These are phyloP conservation scores for Aphidius ervi DNA, from an alignment of 1,140 invertebrate genomes.

Conservation along the genomic window DNA sequence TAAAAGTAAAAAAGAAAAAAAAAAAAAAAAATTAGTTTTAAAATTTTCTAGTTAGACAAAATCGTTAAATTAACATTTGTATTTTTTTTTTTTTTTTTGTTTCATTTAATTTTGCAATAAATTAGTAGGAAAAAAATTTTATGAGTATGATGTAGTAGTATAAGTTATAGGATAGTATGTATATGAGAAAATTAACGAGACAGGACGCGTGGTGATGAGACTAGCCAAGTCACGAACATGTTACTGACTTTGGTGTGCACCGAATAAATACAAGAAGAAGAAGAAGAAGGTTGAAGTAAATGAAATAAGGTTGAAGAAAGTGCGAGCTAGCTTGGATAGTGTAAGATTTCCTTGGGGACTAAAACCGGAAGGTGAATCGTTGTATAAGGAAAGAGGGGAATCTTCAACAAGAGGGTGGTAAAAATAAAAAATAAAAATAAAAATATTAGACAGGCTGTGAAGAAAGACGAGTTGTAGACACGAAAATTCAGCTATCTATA, in stretches of 20 bases:
- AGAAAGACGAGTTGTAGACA: conserved; percentile 27
- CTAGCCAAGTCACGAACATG: conserved; percentile 17
- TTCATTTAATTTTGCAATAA: too few relatives aligned
- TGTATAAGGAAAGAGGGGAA: neutral
- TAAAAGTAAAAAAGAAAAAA: neutral
- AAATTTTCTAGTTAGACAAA: too few relatives aligned
- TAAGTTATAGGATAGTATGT: neutral
- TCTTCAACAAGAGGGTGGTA: conserved; percentile 7
- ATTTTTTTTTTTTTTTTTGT: too few relatives aligned
- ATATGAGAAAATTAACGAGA: conserved; percentile 21
- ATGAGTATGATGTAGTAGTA: conserved; percentile 9
- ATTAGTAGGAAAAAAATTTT: conserved; percentile 6
- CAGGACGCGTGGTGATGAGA: conserved; percentile 18
- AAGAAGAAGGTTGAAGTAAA: too few relatives aligned
- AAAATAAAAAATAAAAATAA: neutral
- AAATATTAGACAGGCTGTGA: conserved; percentile 16
- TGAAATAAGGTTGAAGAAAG: neutral
- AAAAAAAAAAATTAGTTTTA: neutral
- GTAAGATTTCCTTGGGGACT: conserved; percentile 39
- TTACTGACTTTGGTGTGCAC: neutral
- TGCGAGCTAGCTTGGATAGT: conserved; percentile 19
- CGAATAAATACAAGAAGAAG: too few relatives aligned
- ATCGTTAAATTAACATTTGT: too few relatives aligned
- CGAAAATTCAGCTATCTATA: conserved; percentile 19
- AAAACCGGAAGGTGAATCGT: conserved; percentile 21